Evolutionary conservation across 2,113 vertebrate species (phyloP), one percentile per base, ranked within the genome.

Genomic region (Anser cygnoides): DNA sequence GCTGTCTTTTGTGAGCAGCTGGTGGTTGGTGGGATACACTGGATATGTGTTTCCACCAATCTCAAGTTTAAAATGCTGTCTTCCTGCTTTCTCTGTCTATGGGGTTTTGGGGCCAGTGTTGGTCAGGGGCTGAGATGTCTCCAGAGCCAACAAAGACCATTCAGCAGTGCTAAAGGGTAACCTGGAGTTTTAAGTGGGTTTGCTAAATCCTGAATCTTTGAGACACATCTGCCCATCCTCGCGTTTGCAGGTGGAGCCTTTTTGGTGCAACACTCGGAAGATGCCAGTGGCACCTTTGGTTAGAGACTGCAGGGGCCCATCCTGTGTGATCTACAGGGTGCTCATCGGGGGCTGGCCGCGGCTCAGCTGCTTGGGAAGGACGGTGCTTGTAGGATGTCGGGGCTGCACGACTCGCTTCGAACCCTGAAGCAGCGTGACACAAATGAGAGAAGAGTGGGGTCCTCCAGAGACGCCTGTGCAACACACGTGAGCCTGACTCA

Each of bases 401-500:
- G n/a, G 21, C 61, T 65, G 23, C 0, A 2, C 0, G 0, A 59
- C 37, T 43, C 10, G 3, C 46, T 83, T 93, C 76, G 78, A 96
- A 66, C 83, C 83, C 76, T 46, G 90, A 78, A 86, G 85, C 63
- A 70, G 54, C 1, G 0, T 84, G 62, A 93, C 79, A 93, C 35
- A 90, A 94, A 89, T 4, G 17, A 71, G 81, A 75, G 52, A 78
- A 77, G 89, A 41, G 33, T 33, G 73, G 67, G 79, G 79, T 66
- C 87, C 94, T 94, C 90, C 71, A 90, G 93, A 93, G 93, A 87
- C 0, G 65, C 61, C 67, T 70, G 78, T 21, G 59, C 72, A 83
- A 63, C 58, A 57, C 58, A 49, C 35, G 26, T 1, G 9, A 92
- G 73, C 65, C 72, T 97, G 95, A 96, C 80, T 96, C 96, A 97